Evolutionary conservation across 2,797 vertebrate genomes (phyloP).

Genomic region (Botia almorhae): DNA sequence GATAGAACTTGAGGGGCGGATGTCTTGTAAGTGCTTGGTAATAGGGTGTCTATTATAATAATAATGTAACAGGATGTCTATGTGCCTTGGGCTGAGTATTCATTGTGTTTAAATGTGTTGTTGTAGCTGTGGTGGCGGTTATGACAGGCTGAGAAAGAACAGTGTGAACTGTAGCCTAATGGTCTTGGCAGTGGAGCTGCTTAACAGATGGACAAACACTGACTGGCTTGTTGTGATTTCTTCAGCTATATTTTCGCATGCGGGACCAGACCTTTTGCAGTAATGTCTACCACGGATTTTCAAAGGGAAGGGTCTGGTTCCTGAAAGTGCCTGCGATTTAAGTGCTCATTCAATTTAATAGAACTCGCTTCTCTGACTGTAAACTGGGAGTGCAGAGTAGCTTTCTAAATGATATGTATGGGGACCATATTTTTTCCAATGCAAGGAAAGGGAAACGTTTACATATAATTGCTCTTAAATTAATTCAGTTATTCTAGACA

Average conservation of each 20-base stretch:
- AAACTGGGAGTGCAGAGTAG: not conserved
- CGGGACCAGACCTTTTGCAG: constrained; percentile 46
- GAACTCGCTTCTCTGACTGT: not conserved
- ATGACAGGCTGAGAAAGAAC: constrained; percentile 66
- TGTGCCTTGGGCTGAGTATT: constrained; percentile 48
- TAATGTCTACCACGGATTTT: constrained; percentile 46
- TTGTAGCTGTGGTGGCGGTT: constrained; percentile 57
- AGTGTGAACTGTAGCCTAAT: constrained; percentile 64
- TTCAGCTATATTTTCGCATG: constrained; percentile 56
- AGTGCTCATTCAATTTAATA: not conserved
- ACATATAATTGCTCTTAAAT: no score
- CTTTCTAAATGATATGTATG: not conserved
- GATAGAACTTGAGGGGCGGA: constrained; percentile 46
- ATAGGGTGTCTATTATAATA: constrained; percentile 18
- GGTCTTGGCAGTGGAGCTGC: constrained; percentile 61
- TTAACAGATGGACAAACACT: constrained; percentile 62
- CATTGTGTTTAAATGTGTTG: constrained; percentile 55
- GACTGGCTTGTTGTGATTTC: constrained; percentile 59
- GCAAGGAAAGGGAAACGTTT: no score
- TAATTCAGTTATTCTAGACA: no score
- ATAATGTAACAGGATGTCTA: constrained; percentile 10
- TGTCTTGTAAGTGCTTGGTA: constrained; percentile 35
- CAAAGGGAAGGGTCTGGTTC: constrained; percentile 38
- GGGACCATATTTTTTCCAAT: not conserved
- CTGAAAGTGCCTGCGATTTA: constrained; percentile 52